phyloP scores from a whole-genome alignment of 2,888 invertebrate genomes.

The Geotrupes spiniger region DNA sequence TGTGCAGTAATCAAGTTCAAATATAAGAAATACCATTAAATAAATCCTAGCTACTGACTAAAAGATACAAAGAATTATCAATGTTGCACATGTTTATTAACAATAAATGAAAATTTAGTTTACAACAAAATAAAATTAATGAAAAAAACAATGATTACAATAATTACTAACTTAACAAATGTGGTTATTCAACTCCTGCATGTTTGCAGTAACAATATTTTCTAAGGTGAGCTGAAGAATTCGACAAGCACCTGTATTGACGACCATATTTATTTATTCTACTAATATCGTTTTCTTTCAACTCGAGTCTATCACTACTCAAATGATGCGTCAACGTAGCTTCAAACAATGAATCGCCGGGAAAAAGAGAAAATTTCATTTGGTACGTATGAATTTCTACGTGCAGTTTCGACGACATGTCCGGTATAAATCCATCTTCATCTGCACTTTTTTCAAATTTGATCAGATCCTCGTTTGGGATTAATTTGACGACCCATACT shows the following conservation, averaged over 20 bases:
- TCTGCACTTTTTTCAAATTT: slow-evolving; percentile 73
- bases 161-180: too few species aligned
- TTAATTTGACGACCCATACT: slow-evolving; percentile 67
- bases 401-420: slow-evolving; percentile 64
- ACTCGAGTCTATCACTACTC: slow-evolving; percentile 56
- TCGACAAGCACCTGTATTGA: slow-evolving; percentile 78
- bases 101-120: too few species aligned
- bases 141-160: too few species aligned
- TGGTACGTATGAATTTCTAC: slow-evolving; percentile 69
- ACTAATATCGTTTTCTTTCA: slow-evolving; percentile 70
- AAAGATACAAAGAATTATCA: too few species aligned
- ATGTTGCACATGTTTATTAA: too few species aligned
- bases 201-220: slow-evolving; percentile 85
- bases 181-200: too few species aligned
- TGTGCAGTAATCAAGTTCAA: too few species aligned
- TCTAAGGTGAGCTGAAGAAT: slow-evolving; percentile 68
- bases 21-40: too few species aligned
- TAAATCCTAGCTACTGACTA: too few species aligned
- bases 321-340: slow-evolving; percentile 68
- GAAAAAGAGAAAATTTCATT: slow-evolving; percentile 70
- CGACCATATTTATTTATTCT: slow-evolving; percentile 80
- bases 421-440: slow-evolving; percentile 80
- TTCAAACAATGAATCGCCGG: slow-evolving; percentile 79
- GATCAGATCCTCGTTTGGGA: slow-evolving; percentile 66
- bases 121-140: too few species aligned